These are phyloP conservation scores for Porites lutea DNA, from an alignment of 64 coral and sea anemone species.

Conservation along the genomic window DNA sequence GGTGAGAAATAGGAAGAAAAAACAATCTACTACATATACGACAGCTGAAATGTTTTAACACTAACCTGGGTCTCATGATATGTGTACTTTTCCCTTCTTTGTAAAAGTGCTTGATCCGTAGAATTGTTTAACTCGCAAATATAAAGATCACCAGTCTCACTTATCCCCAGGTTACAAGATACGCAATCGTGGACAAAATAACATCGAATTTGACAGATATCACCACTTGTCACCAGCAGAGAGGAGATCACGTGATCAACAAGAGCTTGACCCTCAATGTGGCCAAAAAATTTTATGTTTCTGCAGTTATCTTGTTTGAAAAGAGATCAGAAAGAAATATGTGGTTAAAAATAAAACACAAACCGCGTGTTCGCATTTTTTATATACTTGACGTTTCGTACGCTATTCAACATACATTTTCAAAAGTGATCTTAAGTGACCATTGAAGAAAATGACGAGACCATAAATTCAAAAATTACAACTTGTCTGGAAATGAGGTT, in stretches of 20 bases:
- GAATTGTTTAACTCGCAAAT: slow-evolving; percentile 20
- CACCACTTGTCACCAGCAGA: not conserved
- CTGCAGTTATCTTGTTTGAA: not conserved
- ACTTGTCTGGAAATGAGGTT: too few relatives aligned
- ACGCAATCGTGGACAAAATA: not conserved
- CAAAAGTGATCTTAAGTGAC: too few relatives aligned
- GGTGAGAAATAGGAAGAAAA: too few relatives aligned
- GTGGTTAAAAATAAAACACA: too few relatives aligned
- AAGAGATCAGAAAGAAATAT: not conserved
- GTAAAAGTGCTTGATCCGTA: not conserved
- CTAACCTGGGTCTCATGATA: not conserved
- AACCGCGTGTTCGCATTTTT: too few relatives aligned
- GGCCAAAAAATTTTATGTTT: not conserved
- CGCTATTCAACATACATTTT: too few relatives aligned
- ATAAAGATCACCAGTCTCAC: not conserved
- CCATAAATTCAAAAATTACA: too few relatives aligned
- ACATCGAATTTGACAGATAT: not conserved
- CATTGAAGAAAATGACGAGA: too few relatives aligned
- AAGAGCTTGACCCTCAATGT: not conserved
- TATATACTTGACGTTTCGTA: too few relatives aligned
- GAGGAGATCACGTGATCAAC: not conserved
- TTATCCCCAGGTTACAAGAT: not conserved
- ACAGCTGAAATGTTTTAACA: not conserved
- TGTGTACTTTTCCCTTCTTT: not conserved
- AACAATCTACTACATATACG: too few relatives aligned